Conservation (phyloP, 1,140 invertebrate species). For the Pachypeltis micranthus region DNA sequence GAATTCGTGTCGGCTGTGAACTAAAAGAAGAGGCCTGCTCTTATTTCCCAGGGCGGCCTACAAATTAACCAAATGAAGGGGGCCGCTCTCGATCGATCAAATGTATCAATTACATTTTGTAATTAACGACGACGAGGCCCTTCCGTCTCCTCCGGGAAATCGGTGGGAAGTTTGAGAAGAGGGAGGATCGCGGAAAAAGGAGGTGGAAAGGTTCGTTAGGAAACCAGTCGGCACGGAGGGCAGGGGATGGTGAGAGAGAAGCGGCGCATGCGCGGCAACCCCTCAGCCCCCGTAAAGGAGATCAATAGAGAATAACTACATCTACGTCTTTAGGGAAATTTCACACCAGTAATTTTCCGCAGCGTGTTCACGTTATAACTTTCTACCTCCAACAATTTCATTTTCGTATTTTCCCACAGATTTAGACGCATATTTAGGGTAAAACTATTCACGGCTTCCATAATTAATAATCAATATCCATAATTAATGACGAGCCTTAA, state of each 20-base stretch:
- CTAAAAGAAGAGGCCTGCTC: no score
- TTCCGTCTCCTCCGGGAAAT: neutral
- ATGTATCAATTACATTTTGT: neutral
- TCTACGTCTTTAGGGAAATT: slow-evolving; percentile 8
- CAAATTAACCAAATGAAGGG: no score
- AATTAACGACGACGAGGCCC: neutral
- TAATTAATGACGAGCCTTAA: no score
- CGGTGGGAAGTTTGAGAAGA: neutral
- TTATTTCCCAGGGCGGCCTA: no score
- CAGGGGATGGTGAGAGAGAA: neutral
- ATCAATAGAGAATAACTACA: slow-evolving; percentile 10
- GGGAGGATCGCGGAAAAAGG: neutral
- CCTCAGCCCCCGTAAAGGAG: neutral
- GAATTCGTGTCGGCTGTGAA: no score
- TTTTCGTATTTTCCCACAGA: no score
- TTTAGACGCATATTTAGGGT: no score
- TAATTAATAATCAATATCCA: no score
- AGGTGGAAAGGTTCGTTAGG: neutral
- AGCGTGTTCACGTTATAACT: no score
- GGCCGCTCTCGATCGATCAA: neutral
- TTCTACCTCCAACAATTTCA: no score
- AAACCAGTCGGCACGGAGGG: neutral
- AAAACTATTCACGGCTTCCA: no score
- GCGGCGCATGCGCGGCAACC: neutral
- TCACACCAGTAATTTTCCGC: slow-evolving; percentile 1